A percentile compares a stretch with the other conserved stretches of the same genome.
Evolutionary conservation across 1,140 invertebrate genomes (phyloP).

Genomic region (Zelostemma sp.): DNA sequence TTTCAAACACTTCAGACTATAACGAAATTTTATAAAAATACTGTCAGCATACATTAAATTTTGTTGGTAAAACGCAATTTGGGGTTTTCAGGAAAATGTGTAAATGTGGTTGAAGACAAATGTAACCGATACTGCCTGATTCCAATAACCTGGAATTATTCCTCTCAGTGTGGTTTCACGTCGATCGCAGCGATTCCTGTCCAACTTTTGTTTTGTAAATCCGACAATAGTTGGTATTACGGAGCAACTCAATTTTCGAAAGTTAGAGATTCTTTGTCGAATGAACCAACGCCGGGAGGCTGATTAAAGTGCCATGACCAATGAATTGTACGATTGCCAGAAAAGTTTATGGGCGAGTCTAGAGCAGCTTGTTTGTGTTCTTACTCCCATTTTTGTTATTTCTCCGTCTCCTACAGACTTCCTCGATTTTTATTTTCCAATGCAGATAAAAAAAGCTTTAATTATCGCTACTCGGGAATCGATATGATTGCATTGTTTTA

Average conservation of each 20-base stretch:
- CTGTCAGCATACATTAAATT: no score
- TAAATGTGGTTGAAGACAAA: no score
- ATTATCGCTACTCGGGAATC: background rate
- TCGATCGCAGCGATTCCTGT: no score
- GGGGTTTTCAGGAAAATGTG: no score
- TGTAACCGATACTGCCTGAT: no score
- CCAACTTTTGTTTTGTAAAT: no score
- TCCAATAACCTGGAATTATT: no score
- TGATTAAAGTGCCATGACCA: constrained; percentile 3
- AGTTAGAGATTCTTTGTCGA: background rate
- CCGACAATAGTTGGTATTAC: background rate
- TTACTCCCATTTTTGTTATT: background rate
- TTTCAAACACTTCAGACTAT: no score
- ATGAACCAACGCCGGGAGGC: background rate
- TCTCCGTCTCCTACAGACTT: background rate
- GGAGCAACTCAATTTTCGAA: background rate
- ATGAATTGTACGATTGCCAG: constrained; percentile 1
- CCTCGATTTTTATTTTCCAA: background rate
- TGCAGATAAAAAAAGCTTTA: background rate
- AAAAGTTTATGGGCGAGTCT: background rate
- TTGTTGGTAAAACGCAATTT: no score
- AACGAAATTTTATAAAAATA: no score
- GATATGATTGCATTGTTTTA: background rate
- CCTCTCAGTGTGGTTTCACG: no score
- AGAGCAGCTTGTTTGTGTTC: background rate